Base-by-base conservation (phyloP, 1,140 invertebrate genomes). In the Aplysia californica region DNA sequence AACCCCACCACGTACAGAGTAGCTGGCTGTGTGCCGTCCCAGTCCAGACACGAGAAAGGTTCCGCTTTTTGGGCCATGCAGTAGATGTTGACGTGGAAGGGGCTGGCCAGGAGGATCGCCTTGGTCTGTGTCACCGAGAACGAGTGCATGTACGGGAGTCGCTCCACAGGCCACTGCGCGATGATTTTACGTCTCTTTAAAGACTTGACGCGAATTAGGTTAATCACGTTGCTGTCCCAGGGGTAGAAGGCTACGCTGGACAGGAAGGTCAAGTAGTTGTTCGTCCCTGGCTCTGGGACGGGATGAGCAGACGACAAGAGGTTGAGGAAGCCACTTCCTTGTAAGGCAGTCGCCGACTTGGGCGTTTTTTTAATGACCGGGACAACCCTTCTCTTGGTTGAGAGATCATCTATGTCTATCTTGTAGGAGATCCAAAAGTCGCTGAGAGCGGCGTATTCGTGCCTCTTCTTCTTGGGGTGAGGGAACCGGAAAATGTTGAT, bases 381-480 rank as follows among this genome's bases (percentile, higher is more conserved):
- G 15, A 58, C 69, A 6, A 85, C 41, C 0, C 75, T 50, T 1
- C 55, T n/a, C 23, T 82, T 71, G 21, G 84, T 86, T 1, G 78
- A 55, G 33, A 88, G 74, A 23, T 75, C 79, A 2, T 59, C 31
- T 1, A 79, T 74, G 20, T 81, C 64, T 36, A 88, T 77, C 64
- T 82, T 66, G 68, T 88, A 88, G 20, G 82, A 35, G 36, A 85
- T 86, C 86, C 86, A 87, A 68, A 82, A 83, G 75, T 87, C 87
- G 67, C 79, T 86, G 21, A 87, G 36, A 6, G 80, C 81, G 31
- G 85, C 77, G 69, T 83, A 87, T 21, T 83, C 77, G 20, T 39
- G 68, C 26, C 35, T 58, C 0, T 75, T 74, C 3, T 59, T 65
- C 6, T 78, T 41, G 3, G 73, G 31, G 31, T 83, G 69, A 2